Conservation (phyloP, 2,113 vertebrate genomes). For the Formicarius rufipectus region DNA sequence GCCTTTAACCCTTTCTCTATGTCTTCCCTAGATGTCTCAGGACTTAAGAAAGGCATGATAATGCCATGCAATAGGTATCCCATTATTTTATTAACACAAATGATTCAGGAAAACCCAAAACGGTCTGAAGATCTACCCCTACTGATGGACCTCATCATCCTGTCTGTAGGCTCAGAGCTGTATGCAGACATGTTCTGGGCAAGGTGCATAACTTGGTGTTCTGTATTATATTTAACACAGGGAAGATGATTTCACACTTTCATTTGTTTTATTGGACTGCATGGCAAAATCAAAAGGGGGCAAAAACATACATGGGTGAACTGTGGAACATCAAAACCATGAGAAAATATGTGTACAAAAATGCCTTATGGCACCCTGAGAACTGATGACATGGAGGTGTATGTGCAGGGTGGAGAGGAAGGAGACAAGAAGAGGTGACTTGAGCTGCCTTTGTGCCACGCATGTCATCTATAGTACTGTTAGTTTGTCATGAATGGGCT, state of each 20-base stretch:
- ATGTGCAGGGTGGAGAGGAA: neutral
- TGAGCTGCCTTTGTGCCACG: neutral
- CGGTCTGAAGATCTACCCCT: neutral
- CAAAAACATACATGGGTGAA: neutral
- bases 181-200: neutral
- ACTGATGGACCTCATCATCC: neutral
- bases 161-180: neutral
- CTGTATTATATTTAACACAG: neutral
- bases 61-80: neutral
- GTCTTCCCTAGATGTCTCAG: neutral
- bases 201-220: neutral
- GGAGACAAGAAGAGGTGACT: neutral
- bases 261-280: neutral
- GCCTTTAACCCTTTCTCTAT: neutral
- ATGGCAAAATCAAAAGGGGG: neutral
- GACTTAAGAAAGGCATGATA: neutral
- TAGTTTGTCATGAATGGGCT: neutral
- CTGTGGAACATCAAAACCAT: neutral
- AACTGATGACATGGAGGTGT: neutral
- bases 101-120: neutral
- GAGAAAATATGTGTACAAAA: neutral
- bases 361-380: neutral
- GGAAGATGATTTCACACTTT: neutral
- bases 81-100: neutral
- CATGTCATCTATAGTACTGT: neutral